Evolutionary conservation across 2,113 vertebrate genomes (phyloP).

Genomic region (Lycaon pictus): DNA sequence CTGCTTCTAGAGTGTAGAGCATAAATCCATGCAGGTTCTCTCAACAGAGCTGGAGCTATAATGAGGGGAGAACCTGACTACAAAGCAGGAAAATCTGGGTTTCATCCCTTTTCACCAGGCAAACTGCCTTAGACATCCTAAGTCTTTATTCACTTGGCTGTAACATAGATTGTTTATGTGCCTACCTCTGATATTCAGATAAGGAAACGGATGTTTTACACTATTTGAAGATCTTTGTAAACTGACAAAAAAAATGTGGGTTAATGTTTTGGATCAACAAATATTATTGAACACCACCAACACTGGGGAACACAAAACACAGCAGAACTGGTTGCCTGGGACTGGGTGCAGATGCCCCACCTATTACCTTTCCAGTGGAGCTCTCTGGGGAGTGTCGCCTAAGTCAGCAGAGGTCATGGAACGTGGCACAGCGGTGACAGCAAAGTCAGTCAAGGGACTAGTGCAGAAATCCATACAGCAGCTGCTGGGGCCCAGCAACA

Average conservation of each 20-base stretch:
- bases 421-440: background rate
- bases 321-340: background rate
- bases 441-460: background rate
- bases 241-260: background rate
- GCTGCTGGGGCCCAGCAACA: background rate
- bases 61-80: background rate
- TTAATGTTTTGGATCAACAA: background rate
- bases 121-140: background rate
- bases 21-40: background rate
- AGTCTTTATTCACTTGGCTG: background rate
- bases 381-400: background rate
- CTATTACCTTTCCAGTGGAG: fast-evolving
- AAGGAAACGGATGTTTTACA: background rate
- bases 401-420: background rate
- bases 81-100: background rate
- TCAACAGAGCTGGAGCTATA: fast-evolving
- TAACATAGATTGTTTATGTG: background rate
- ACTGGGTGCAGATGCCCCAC: too few relatives aligned
- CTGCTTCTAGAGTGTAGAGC: background rate
- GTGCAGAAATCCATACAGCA: background rate
- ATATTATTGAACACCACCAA: background rate
- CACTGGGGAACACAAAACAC: background rate
- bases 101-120: background rate
- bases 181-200: background rate
- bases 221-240: background rate